These are phyloP conservation scores for Petrophora chlorosata DNA, from an alignment of 2,888 invertebrate genomes.

Conservation along the genomic window DNA sequence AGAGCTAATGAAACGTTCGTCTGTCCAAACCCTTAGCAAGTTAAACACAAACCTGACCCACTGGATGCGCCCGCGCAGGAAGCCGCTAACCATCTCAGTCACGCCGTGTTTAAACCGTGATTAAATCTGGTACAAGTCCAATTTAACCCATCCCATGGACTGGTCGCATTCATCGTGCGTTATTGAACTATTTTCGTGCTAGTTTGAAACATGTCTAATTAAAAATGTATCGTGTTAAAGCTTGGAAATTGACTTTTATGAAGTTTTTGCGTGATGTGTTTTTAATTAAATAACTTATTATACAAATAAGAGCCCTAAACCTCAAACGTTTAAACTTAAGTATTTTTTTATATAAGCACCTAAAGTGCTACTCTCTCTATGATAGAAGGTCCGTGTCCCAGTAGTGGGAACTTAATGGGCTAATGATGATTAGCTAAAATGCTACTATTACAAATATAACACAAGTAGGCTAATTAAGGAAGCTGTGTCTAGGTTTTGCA, in stretches of 20 bases:
- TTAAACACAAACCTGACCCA: constrained; percentile 58
- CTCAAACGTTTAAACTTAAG: too few relatives aligned
- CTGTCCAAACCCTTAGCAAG: constrained; percentile 6
- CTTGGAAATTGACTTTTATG: neutral
- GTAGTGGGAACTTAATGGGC: too few relatives aligned
- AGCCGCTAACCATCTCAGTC: constrained; percentile 67
- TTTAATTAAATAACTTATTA: too few relatives aligned
- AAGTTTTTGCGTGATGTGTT: constrained; percentile 5
- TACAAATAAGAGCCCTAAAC: too few relatives aligned
- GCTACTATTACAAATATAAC: too few relatives aligned
- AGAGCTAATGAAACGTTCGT: neutral
- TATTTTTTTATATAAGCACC: too few relatives aligned
- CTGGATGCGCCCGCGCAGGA: constrained; percentile 65
- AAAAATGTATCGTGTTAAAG: constrained; percentile 8
- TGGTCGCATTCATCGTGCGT: constrained; percentile 17
- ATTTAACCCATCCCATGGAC: constrained; percentile 51
- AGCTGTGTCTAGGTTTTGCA: too few relatives aligned
- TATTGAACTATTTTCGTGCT: constrained; percentile 21
- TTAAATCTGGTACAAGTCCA: constrained; percentile 67
- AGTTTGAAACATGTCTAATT: constrained; percentile 10
- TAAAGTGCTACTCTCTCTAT: too few relatives aligned
- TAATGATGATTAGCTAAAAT: too few relatives aligned
- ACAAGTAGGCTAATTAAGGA: too few relatives aligned
- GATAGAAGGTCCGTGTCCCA: too few relatives aligned
- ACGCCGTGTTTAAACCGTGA: constrained; percentile 68